Percentiles rank a stretch among this genome's conserved stretches.
phyloP scores from a whole-genome alignment of 2,888 invertebrate species.

The Drosophila fungiperda region DNA sequence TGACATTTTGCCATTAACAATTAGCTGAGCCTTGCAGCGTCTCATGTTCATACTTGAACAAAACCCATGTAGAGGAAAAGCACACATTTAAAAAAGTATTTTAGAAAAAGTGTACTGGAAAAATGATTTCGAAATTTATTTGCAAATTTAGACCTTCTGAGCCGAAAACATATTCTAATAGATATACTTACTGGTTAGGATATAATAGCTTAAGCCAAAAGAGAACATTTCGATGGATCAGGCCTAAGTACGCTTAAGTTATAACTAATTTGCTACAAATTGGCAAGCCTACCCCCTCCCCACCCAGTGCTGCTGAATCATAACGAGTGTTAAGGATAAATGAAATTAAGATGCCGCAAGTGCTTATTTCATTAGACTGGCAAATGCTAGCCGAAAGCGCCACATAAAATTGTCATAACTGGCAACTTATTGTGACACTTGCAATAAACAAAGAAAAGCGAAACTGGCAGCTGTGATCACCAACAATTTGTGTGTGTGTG shows the following conservation, averaged over 20 bases:
- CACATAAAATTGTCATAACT: constrained; percentile 68
- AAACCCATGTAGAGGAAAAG: background rate
- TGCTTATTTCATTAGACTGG: constrained; percentile 16
- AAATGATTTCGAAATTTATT: background rate
- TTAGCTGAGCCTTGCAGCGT: too few relatives aligned
- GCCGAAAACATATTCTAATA: background rate
- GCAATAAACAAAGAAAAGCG: constrained; percentile 46
- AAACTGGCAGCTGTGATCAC: constrained; percentile 56
- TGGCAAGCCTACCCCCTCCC: background rate
- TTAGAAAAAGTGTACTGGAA: background rate
- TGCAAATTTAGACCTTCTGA: background rate
- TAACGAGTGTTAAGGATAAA: background rate
- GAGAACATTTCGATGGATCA: background rate
- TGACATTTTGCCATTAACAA: too few relatives aligned
- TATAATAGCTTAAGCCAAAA: background rate
- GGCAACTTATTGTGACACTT: constrained; percentile 70
- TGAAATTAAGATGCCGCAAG: constrained; percentile 5
- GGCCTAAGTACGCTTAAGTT: background rate
- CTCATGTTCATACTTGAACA: too few relatives aligned
- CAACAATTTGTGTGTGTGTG: background rate
- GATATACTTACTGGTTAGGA: too few relatives aligned
- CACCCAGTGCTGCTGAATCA: background rate
- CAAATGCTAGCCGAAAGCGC: background rate
- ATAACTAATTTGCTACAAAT: background rate
- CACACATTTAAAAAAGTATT: too few relatives aligned